Evolutionary conservation across 2,113 vertebrate species (phyloP).

Genomic region (Verasper variegatus): DNA sequence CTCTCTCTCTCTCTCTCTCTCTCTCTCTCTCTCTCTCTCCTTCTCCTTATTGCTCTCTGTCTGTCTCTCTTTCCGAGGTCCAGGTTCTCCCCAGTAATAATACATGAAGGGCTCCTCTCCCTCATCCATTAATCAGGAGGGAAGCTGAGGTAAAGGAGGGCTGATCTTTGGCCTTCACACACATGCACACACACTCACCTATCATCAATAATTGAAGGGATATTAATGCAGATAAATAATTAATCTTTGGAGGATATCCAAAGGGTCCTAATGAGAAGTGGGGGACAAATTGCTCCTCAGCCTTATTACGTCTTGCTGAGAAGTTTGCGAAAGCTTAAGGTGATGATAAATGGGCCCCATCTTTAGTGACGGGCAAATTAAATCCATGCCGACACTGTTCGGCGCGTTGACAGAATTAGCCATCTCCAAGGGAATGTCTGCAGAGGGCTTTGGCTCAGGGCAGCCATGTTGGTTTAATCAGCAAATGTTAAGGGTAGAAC

Average conservation of each 20-base stretch:
- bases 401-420: neutral
- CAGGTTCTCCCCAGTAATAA: slow-evolving; percentile 75
- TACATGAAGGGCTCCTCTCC: slow-evolving; percentile 78
- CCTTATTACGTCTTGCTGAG: slow-evolving; percentile 65
- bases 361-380: slow-evolving; percentile 40
- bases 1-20: slow-evolving; percentile 12
- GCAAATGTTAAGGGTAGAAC: neutral
- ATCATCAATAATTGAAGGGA: slow-evolving; percentile 76
- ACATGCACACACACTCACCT: slow-evolving; percentile 54
- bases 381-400: slow-evolving; percentile 41
- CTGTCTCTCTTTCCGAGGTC: slow-evolving; percentile 49
- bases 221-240: slow-evolving; percentile 84
- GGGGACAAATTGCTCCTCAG: slow-evolving; percentile 65
- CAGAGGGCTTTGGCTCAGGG: neutral
- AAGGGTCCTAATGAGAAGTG: slow-evolving; percentile 72
- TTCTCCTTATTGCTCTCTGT: no score
- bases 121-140: slow-evolving; percentile 78
- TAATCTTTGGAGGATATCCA: slow-evolving; percentile 65
- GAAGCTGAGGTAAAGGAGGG: slow-evolving; percentile 64
- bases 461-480: no score
- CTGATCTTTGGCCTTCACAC: slow-evolving; percentile 76
- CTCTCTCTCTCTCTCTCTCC: slow-evolving; percentile 17
- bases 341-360: slow-evolving; percentile 55
- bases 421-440: neutral
- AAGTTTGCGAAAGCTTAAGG: slow-evolving; percentile 64